Conservation (phyloP, 2,113 vertebrate genomes). For the Chionomys nivalis region DNA sequence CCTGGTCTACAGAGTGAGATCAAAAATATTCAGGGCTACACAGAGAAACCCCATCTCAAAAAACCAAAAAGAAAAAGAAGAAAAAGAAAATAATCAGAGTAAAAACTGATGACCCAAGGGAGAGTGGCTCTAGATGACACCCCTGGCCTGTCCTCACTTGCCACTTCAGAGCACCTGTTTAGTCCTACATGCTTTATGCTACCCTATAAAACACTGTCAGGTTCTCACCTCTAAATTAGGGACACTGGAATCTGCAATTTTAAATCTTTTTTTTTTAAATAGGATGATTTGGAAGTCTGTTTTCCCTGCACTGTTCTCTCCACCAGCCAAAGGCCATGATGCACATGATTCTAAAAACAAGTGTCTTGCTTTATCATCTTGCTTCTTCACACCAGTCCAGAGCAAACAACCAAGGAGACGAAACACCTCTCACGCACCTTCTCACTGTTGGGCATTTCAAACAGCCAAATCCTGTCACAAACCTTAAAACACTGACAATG, state of each 20-base stretch:
- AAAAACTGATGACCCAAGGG: neutral
- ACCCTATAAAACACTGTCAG: neutral
- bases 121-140: neutral
- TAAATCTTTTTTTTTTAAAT: neutral
- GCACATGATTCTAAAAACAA: slow-evolving; percentile 45
- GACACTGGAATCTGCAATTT: neutral
- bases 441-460: neutral
- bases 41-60: neutral
- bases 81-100: neutral
- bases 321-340: neutral
- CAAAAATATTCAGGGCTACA: neutral
- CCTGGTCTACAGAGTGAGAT: neutral
- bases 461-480: neutral
- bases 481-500: neutral
- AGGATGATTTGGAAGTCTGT: slow-evolving; percentile 48
- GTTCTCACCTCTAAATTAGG: neutral
- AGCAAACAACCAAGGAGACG: neutral
- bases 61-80: neutral
- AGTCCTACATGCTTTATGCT: neutral
- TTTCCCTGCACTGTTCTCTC: neutral
- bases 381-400: slow-evolving; percentile 19
- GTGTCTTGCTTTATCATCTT: neutral
- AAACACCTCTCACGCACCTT: neutral
- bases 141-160: neutral
- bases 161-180: neutral